Conservation (phyloP, 2,888 invertebrate species). For the Eumacrocentrus americanus region DNA sequence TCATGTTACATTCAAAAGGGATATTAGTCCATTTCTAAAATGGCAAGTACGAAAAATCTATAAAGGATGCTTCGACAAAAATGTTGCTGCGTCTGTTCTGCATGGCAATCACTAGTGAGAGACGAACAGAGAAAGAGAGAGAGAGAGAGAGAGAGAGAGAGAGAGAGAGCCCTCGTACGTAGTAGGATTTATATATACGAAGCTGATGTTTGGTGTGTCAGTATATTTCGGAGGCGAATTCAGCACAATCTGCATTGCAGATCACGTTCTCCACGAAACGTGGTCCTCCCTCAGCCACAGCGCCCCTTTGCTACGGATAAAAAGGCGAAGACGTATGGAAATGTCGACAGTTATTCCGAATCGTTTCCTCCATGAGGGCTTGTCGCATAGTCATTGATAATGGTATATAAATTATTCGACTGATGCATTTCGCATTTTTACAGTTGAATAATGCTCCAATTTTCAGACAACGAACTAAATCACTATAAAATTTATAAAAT, state of each 20-base stretch:
- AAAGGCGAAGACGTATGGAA: conserved; percentile 57
- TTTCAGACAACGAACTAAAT: no score
- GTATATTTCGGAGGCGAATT: conserved; percentile 41
- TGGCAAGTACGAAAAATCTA: background rate
- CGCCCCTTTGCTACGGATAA: conserved; percentile 44
- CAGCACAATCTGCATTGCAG: conserved; percentile 58
- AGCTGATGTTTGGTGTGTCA: conserved; percentile 37
- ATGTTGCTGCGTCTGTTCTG: conserved; percentile 10
- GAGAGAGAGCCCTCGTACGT: no score
- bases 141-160: no score
- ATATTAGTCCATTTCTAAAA: no score
- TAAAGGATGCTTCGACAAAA: background rate
- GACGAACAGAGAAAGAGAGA: conserved; percentile 10
- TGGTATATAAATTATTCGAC: conserved; percentile 45
- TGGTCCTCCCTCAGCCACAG: conserved; percentile 34
- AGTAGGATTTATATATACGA: conserved; percentile 33
- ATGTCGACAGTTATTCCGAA: conserved; percentile 57
- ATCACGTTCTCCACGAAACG: conserved; percentile 50
- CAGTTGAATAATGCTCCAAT: no score
- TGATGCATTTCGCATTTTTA: conserved; percentile 21
- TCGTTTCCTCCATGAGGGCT: conserved; percentile 53
- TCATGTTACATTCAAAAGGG: no score
- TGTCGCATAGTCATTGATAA: conserved; percentile 41
- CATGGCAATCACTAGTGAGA: conserved; percentile 18
- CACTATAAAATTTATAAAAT: background rate